A percentile compares a stretch with the other conserved stretches of the same genome.
Conservation (phyloP, 2,113 vertebrate species). For the Myocastor coypus region DNA sequence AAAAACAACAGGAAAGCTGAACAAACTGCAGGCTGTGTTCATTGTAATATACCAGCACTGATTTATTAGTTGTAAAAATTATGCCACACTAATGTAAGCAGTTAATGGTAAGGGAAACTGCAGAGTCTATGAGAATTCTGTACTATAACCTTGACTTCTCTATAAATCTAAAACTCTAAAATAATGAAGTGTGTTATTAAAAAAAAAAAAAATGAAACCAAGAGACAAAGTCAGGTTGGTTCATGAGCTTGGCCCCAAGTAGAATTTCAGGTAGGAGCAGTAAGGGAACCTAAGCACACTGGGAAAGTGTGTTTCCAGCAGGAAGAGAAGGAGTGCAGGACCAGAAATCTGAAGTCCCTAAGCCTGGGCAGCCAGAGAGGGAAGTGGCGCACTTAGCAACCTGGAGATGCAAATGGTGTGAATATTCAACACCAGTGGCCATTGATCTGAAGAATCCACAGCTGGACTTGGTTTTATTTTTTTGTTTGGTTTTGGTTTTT, state of each 20-base stretch:
- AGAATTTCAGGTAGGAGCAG: background rate
- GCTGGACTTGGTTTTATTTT: background rate
- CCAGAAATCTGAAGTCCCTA: background rate
- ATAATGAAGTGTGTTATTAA: background rate
- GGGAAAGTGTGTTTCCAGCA: background rate
- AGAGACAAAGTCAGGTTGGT: background rate
- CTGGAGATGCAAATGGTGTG: background rate
- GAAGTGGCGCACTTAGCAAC: background rate
- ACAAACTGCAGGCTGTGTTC: background rate
- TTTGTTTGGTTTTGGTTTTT: too few species aligned
- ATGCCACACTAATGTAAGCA: background rate
- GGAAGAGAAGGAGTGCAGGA: background rate
- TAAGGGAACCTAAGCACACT: rapidly evolving
- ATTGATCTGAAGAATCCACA: background rate
- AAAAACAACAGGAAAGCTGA: background rate
- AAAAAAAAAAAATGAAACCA: background rate
- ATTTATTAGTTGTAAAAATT: background rate
- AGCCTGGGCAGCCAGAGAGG: background rate
- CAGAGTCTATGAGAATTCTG: background rate
- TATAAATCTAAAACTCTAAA: background rate
- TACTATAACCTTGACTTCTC: background rate
- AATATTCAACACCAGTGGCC: background rate
- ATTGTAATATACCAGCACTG: background rate
- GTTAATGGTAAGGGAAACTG: background rate
- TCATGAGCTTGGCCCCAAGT: background rate